Conservation (phyloP, 1,140 invertebrate species). For the Macrotrachela quadricornifera region DNA sequence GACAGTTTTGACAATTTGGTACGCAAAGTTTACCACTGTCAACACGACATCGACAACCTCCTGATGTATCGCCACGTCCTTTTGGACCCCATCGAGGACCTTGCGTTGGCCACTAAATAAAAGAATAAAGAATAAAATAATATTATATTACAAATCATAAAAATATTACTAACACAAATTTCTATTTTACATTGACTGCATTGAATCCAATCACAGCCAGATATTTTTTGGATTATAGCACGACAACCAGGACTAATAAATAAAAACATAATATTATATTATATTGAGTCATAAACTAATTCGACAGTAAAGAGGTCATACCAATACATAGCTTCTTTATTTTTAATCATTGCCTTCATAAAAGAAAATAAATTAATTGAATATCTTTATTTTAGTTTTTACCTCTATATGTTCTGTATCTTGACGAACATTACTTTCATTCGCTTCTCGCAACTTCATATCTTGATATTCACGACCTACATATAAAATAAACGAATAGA, state of each 20-base stretch:
- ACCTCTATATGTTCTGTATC: conserved; percentile 53
- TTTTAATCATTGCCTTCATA: conserved; percentile 47
- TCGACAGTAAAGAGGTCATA: too few relatives aligned
- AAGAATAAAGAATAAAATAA: too few relatives aligned
- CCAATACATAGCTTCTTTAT: conserved; percentile 63
- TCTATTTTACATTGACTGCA: conserved; percentile 80
- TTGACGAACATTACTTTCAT: conserved; percentile 42
- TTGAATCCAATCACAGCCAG: conserved; percentile 78
- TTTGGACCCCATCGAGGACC: conserved; percentile 6
- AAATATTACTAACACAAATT: conserved; percentile 44
- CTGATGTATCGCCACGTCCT: conserved; percentile 3
- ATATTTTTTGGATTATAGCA: conserved; percentile 64
- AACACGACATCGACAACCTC: not conserved
- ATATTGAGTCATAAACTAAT: too few relatives aligned
- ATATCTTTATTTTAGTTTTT: not conserved
- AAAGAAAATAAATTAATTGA: conserved; percentile 1
- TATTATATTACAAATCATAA: too few relatives aligned
- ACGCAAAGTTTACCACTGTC: too few relatives aligned
- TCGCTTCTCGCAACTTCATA: conserved; percentile 37
- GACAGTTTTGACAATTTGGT: too few relatives aligned
- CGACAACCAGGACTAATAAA: conserved; percentile 50
- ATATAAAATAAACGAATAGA: too few relatives aligned
- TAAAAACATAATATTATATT: not conserved
- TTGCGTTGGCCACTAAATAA: not conserved
- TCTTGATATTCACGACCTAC: conserved; percentile 46